Percentiles rank a stretch among this genome's conserved stretches.
Conservation (phyloP, 2,113 vertebrate genomes). For the Formicarius rufipectus region DNA sequence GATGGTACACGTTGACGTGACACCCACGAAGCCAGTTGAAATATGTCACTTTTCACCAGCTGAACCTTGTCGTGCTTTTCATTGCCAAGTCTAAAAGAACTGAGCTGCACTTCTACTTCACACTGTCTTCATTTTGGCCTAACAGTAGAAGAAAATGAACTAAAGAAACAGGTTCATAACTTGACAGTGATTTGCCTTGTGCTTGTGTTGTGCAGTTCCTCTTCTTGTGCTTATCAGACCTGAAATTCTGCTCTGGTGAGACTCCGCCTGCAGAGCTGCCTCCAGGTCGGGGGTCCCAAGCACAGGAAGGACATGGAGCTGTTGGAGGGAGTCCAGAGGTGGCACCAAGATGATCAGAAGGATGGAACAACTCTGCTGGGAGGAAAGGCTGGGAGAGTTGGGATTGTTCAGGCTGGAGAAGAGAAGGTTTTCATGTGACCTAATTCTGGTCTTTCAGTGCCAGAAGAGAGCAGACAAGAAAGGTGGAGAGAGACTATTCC, state of each 20-base stretch:
- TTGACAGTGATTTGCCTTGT: background rate
- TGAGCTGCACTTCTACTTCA: background rate
- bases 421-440: fast-evolving
- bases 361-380: background rate
- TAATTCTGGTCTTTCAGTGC: background rate
- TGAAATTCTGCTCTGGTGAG: background rate
- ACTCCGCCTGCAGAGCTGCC: background rate
- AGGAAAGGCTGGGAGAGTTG: background rate
- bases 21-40: background rate
- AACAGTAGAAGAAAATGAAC: fast-evolving
- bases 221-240: background rate
- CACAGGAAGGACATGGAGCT: fast-evolving
- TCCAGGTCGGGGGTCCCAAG: background rate
- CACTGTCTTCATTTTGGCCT: background rate
- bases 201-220: background rate
- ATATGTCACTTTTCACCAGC: background rate
- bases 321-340: background rate
- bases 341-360: too few relatives aligned
- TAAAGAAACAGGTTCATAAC: background rate
- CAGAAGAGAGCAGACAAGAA: background rate
- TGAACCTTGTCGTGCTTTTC: background rate
- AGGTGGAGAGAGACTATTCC: background rate
- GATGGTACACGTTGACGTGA: background rate
- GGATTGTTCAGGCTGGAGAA: background rate
- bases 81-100: background rate